A percentile compares a stretch with the other conserved stretches of the same genome.
These are phyloP conservation scores for Neotoxoptera formosana DNA, from an alignment of 1,140 invertebrate species.

Conservation along the genomic window DNA sequence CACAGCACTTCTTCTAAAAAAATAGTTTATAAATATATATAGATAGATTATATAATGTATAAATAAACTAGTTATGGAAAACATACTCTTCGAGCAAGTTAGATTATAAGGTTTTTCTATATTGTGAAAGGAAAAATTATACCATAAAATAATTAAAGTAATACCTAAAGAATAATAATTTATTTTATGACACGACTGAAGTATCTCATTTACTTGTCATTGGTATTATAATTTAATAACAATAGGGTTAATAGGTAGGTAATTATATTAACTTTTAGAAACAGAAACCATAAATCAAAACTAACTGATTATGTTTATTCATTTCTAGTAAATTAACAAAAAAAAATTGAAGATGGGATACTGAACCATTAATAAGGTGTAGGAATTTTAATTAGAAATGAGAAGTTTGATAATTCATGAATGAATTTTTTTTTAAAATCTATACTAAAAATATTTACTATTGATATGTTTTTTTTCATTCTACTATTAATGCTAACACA, in stretches of 20 bases:
- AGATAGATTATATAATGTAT: neutral
- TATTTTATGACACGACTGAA: neutral
- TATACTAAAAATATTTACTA: neutral
- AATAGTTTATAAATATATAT: constrained; percentile 51
- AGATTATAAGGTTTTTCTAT: neutral
- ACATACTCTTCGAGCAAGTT: neutral
- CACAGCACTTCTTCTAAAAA: constrained; percentile 66
- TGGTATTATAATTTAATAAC: neutral
- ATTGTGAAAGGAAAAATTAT: neutral
- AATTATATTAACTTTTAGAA: neutral
- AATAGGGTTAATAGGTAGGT: neutral
- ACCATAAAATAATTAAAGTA: neutral
- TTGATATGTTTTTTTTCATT: neutral
- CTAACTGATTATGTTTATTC: too few species aligned
- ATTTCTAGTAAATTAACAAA: neutral
- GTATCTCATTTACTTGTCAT: neutral
- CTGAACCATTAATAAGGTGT: neutral
- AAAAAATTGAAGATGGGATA: neutral
- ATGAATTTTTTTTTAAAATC: neutral
- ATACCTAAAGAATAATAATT: neutral
- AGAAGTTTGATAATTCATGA: neutral
- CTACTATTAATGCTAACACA: neutral
- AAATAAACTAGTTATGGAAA: neutral
- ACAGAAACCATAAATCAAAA: too few species aligned
- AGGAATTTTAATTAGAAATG: neutral